A percentile compares a stretch with the other conserved stretches of the same genome.
These are phyloP conservation scores for Petrolisthes cinctipes DNA, from an alignment of 2,888 invertebrate species.

Conservation along the genomic window DNA sequence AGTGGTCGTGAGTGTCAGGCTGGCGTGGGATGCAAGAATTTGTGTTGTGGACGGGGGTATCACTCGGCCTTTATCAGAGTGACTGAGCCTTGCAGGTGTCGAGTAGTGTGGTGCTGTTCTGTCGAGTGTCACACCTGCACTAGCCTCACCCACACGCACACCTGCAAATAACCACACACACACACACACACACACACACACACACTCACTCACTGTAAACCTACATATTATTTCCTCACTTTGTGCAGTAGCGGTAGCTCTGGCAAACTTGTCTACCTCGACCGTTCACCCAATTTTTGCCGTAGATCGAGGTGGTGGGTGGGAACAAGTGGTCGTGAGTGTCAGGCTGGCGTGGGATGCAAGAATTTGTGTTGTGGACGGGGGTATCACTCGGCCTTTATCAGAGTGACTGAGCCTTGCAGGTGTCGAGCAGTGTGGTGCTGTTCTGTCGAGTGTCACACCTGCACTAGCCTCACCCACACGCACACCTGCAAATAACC, in stretches of 20 bases:
- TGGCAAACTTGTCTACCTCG: conserved; percentile 24
- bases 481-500: conserved; percentile 71
- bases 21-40: conserved; percentile 68
- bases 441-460: conserved; percentile 71
- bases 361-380: conserved; percentile 72
- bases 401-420: conserved; percentile 70
- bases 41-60: conserved; percentile 72
- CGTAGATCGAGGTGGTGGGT: conserved; percentile 34
- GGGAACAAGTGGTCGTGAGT: conserved; percentile 34
- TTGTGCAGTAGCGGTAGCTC: conserved; percentile 1
- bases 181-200: not conserved
- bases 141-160: conserved; percentile 69
- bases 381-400: conserved; percentile 70
- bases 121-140: conserved; percentile 71
- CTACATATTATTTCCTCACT: conserved; percentile 12
- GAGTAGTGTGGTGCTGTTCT: conserved; percentile 72
- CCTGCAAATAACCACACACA: conserved; percentile 69
- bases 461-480: conserved; percentile 69
- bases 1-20: conserved; percentile 21
- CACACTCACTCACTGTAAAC: not conserved
- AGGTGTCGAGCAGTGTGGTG: conserved; percentile 73
- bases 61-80: conserved; percentile 70
- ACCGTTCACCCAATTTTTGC: conserved; percentile 49
- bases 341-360: conserved; percentile 67
- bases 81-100: conserved; percentile 72